Evolutionary conservation across 2,888 invertebrate genomes (phyloP).

Genomic region (Strigamia maritima): DNA sequence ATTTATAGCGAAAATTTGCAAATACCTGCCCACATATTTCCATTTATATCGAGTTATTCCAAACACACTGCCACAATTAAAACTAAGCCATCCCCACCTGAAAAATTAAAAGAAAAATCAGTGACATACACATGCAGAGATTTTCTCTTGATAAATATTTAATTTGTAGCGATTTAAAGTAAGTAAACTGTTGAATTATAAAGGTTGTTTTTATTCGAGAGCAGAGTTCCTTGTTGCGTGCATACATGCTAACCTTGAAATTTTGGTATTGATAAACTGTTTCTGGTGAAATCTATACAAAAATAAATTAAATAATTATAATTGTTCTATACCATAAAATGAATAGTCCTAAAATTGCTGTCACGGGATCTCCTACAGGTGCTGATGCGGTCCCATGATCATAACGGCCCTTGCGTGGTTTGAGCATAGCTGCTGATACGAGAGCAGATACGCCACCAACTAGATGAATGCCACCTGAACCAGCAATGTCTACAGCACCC

Average conservation of each 20-base stretch:
- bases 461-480: slow-evolving; percentile 82
- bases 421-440: slow-evolving; percentile 84
- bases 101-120: too few relatives aligned
- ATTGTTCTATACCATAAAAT: slow-evolving; percentile 69
- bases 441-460: slow-evolving; percentile 75
- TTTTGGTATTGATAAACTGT: not conserved
- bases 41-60: slow-evolving; percentile 77
- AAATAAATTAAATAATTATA: not conserved
- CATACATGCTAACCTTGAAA: not conserved
- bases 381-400: slow-evolving; percentile 70
- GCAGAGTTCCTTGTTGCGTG: not conserved
- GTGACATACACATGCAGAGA: too few relatives aligned
- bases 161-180: not conserved
- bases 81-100: slow-evolving; percentile 91
- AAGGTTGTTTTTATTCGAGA: not conserved
- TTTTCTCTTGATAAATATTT: not conserved
- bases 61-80: slow-evolving; percentile 75
- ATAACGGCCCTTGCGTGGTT: slow-evolving; percentile 74
- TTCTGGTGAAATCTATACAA: not conserved
- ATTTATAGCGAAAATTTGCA: not conserved
- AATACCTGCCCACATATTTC: slow-evolving; percentile 70
- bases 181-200: not conserved
- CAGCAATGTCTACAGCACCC: slow-evolving; percentile 89
- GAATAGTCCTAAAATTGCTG: slow-evolving; percentile 85
- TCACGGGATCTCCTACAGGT: slow-evolving; percentile 82